Conservation (phyloP, 2,888 invertebrate genomes). For the Hypsopygia costalis region DNA sequence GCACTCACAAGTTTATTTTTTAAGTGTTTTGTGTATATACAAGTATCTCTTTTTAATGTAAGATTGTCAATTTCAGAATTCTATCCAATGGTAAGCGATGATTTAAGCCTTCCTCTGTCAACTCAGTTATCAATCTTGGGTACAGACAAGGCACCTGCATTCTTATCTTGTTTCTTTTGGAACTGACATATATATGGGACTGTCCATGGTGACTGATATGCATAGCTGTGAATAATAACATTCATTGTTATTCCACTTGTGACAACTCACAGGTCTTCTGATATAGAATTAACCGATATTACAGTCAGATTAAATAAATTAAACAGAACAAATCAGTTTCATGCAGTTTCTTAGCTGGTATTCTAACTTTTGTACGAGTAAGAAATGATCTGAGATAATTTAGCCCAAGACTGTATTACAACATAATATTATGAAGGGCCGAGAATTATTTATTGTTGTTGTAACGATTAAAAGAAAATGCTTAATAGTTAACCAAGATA, state of each 20-base stretch:
- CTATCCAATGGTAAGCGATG: background rate
- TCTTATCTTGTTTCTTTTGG: background rate
- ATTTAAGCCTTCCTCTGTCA: constrained; percentile 2
- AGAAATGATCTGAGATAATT: too few relatives aligned
- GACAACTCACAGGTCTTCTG: too few relatives aligned
- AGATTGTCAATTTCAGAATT: background rate
- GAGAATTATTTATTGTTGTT: too few relatives aligned
- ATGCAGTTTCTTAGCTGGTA: too few relatives aligned
- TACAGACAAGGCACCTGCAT: constrained; percentile 1
- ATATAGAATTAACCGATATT: too few relatives aligned
- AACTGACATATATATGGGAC: background rate
- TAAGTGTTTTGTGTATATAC: background rate
- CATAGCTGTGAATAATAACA: constrained; percentile 7
- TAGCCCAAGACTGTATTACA: too few relatives aligned
- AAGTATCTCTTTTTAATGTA: background rate
- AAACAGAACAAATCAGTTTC: too few relatives aligned
- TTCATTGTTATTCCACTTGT: constrained; percentile 9
- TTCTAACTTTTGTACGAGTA: too few relatives aligned
- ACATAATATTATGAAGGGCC: too few relatives aligned
- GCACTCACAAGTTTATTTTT: background rate
- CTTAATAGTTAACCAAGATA: too few relatives aligned
- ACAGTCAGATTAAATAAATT: too few relatives aligned
- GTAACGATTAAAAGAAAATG: too few relatives aligned
- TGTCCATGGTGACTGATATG: constrained; percentile 4
- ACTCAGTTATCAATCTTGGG: constrained; percentile 4